Evolutionary conservation across 1,140 invertebrate species (phyloP), one percentile per base, ranked within the genome.

Genomic region (Zaprionus ghesquierei): DNA sequence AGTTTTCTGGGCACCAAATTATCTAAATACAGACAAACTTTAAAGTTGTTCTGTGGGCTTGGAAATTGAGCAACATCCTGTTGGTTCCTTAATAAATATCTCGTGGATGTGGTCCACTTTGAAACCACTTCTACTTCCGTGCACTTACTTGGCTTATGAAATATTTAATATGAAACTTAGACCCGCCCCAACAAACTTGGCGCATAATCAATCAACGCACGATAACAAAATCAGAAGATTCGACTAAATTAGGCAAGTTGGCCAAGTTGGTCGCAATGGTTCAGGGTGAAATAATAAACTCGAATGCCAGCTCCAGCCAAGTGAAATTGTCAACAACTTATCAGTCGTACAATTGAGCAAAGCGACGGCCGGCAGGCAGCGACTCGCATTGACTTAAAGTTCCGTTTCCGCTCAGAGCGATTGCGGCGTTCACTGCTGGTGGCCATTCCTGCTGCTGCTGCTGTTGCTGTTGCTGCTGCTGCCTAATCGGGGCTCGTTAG

Each of bases 401-500:
- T 81, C 64, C 70, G 75, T 65, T 77, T 77, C 75, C 71, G 58
- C 65, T 69, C 50, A 20, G 41, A 41, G 50, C 63, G 46, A 66
- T 58, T 46, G 62, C 50, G 23, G 58, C 46, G 2, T 15, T 15
- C 35, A 15, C 51, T 49, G 54, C 38, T 64, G 73, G 54, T 65
- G 54, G 38, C 46, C 69, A 73, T 68, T 72, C 58, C 44, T 56
- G 23, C 25, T 35, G 44, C n/a, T n/a, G 8, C 23, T 61, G 56
- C 9, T 33, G 15, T 20, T 77, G 65, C 35, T 35, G 12, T 25
- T 72, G 51, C 10, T 59, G 18, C 15, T 31, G 46, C 51, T 38
- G 55, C 64, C 73, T 89, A 89, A 89, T 84, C 84, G 84, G 25
- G 61, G 54, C 61, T 89, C 62, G 72, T 86, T 87, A 82, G 82